phyloP scores from a whole-genome alignment of 2,888 invertebrate genomes.

The Carterocephalus palaemon region DNA sequence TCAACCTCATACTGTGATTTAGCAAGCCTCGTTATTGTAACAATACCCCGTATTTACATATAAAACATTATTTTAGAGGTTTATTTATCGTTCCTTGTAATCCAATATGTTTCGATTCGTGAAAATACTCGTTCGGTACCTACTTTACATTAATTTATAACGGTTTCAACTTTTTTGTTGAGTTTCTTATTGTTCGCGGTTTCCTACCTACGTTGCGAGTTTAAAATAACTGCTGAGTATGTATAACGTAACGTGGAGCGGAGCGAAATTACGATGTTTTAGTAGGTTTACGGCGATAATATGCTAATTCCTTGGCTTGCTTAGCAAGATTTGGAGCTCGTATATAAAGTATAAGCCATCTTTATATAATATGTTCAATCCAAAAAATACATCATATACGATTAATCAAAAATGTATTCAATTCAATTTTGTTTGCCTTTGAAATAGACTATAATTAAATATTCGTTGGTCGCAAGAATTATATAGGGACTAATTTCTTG shows the following conservation, averaged over 20 bases:
- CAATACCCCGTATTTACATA: slow-evolving; percentile 80
- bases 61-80: slow-evolving; percentile 70
- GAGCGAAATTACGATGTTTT: slow-evolving; percentile 25
- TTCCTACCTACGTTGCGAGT: slow-evolving; percentile 28
- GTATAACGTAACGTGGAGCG: slow-evolving; percentile 16
- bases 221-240: slow-evolving; percentile 22
- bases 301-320: slow-evolving; percentile 19
- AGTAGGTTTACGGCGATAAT: slow-evolving; percentile 25
- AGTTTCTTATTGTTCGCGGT: slow-evolving; percentile 28
- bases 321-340: slow-evolving; percentile 7
- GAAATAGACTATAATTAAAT: too few species aligned
- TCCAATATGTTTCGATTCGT: slow-evolving; percentile 51
- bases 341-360: too few species aligned
- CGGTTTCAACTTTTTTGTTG: slow-evolving; percentile 40
- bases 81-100: slow-evolving; percentile 63
- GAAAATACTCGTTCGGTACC: slow-evolving; percentile 48
- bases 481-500: too few species aligned
- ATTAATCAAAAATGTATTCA: too few species aligned
- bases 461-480: too few species aligned
- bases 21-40: slow-evolving; percentile 82
- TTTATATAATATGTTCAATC: too few species aligned
- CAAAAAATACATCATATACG: too few species aligned
- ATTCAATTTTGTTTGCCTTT: too few species aligned
- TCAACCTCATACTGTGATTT: slow-evolving; percentile 79
- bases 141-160: slow-evolving; percentile 59